Base-by-base conservation (phyloP, 2,888 invertebrate genomes). In the Sipha maydis region DNA sequence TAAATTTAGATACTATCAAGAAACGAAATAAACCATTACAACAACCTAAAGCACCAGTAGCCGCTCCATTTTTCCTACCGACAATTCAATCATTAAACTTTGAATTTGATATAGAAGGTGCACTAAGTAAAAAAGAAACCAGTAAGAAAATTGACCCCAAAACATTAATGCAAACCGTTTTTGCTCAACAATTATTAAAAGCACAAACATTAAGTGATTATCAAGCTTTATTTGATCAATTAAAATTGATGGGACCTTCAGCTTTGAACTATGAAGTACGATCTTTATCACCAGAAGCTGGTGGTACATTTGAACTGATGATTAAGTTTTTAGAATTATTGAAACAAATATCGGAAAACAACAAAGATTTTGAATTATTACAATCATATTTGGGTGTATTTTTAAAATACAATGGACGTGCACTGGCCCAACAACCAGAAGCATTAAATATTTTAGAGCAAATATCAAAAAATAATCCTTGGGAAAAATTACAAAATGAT, bases 51-150 rank as follows among this genome's bases (percentile, higher is more conserved):
- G 94, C 94, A 3, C 96, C 97, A 0, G 97, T 97, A 92, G 94
- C 95, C 0, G 99, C 98, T 0, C 99, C 99, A 0, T 99, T 99
- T 93, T 99, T 99, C 92, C 93, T 99, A 83, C 98, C 99, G 0
- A 98, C 98, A 0, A 93, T 98, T 89, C 94, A 97, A 0, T 96
- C 96, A 1, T 93, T 98, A 31, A 95, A 96, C 90, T 92, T 97
- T 11, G 95, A 95, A 91, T 99, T 99, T 92, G 96, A 96, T 91
- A 91, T 96, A 4, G 69, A 91, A 28, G 91, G 92, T 38, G 91
- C 92, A 2, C 91, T 91, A 1, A 56, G 93, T 93, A 38, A 90
- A 88, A 86, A 73, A 4, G 73, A 77, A 41, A 21, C 41, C 19
- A 41, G n/a, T 56, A 54, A 79, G 0, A 79, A 76, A 31, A 28